phyloP scores from a whole-genome alignment of 2,113 vertebrate genomes.

The Hippoglossus stenolepis region DNA sequence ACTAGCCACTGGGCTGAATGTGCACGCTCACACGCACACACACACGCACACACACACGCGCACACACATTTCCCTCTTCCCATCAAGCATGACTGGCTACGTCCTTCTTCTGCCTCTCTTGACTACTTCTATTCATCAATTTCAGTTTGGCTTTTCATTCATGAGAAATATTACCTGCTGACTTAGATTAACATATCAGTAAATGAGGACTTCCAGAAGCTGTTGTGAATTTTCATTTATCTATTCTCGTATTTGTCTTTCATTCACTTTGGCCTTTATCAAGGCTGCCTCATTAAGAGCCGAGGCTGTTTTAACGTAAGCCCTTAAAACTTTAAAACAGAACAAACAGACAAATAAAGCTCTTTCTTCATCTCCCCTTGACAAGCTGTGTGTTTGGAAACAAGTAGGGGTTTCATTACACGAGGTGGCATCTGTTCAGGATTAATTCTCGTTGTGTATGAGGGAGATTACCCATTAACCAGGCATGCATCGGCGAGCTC shows the following conservation, averaged over 20 bases:
- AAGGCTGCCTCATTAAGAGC: neutral
- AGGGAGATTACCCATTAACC: slow-evolving; percentile 39
- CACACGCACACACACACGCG: slow-evolving; percentile 15
- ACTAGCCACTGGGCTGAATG: neutral
- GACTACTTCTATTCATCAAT: slow-evolving; percentile 36
- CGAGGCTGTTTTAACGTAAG: neutral
- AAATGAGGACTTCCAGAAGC: neutral
- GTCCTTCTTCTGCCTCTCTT: slow-evolving; percentile 31
- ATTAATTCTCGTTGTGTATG: slow-evolving; percentile 29
- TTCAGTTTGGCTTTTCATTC: slow-evolving; percentile 37
- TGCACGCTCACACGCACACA: slow-evolving; percentile 23
- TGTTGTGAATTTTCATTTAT: neutral
- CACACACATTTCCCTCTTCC: slow-evolving; percentile 9
- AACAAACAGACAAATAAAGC: neutral
- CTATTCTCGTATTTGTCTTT: neutral
- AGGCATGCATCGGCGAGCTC: slow-evolving; percentile 22
- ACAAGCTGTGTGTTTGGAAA: slow-evolving; percentile 35
- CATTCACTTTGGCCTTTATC: neutral
- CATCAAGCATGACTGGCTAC: slow-evolving; percentile 44
- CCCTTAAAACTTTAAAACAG: neutral
- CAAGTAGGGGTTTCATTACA: slow-evolving; percentile 42
- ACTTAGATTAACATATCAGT: slow-evolving; percentile 21
- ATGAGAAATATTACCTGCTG: slow-evolving; percentile 24
- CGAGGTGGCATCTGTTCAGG: slow-evolving; percentile 48
- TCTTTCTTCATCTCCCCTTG: neutral